A percentile compares a stretch with the other conserved stretches of the same genome.
Evolutionary conservation across 1,140 invertebrate species (phyloP).

Genomic region (Aphelinus atriplicis): DNA sequence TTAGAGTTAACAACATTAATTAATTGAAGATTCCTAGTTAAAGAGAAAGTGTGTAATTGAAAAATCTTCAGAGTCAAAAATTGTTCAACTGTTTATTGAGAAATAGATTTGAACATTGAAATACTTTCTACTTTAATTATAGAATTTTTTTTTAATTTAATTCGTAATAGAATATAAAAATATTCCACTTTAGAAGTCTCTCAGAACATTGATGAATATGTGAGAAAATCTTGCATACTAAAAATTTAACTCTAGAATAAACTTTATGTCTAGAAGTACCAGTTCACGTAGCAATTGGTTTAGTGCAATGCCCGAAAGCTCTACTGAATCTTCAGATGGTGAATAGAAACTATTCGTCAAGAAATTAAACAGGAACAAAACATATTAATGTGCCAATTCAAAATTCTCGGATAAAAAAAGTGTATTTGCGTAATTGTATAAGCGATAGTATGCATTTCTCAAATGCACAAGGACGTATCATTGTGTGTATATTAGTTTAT

Average conservation of each 20-base stretch:
- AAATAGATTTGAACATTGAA: no score
- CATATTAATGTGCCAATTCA: constrained; percentile 26
- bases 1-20: background rate
- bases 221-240: no score
- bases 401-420: constrained; percentile 9
- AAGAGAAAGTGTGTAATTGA: no score
- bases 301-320: constrained; percentile 72
- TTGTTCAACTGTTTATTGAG: background rate
- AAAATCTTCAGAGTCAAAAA: no score
- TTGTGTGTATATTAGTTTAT: background rate
- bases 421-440: constrained; percentile 5
- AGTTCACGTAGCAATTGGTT: constrained; percentile 74
- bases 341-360: constrained; percentile 53
- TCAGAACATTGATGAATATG: no score
- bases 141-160: no score
- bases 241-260: no score
- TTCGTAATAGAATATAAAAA: no score
- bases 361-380: background rate
- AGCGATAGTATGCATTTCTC: constrained; percentile 6
- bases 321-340: constrained; percentile 66
- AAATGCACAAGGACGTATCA: background rate
- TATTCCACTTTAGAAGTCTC: no score
- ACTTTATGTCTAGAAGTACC: constrained; percentile 40
- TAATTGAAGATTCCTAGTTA: no score
- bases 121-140: no score